Evolutionary conservation across 2,797 vertebrate species (phyloP).

Genomic region (Typhlichthys eigenmanni): DNA sequence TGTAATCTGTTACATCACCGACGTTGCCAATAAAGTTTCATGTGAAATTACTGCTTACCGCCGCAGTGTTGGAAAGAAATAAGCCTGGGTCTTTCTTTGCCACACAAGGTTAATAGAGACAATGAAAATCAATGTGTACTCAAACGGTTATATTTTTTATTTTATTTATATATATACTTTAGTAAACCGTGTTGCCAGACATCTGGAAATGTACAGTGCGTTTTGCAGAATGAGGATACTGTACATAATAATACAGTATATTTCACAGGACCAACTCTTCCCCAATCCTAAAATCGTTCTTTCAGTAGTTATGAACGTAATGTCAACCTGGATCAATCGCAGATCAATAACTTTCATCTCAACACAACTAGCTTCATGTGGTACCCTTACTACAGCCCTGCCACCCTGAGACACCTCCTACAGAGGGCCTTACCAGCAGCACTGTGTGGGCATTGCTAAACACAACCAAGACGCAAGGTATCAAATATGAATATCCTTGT

Average conservation of each 20-base stretch:
- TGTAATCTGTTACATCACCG: conserved; percentile 77
- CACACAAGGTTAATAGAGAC: not conserved
- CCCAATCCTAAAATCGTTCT: conserved; percentile 22
- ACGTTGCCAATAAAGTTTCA: conserved; percentile 69
- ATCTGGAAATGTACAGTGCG: conserved; percentile 15
- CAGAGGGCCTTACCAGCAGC: conserved; percentile 18
- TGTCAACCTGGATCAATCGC: conserved; percentile 29
- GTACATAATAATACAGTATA: not conserved
- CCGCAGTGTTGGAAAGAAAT: conserved; percentile 60
- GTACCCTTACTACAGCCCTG: conserved; percentile 7
- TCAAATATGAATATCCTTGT: conserved; percentile 75
- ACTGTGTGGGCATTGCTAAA: conserved; percentile 35
- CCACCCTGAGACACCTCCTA: no score
- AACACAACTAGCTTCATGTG: conserved; percentile 22
- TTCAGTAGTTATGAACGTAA: conserved; percentile 17
- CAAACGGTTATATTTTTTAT: no score
- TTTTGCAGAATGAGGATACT: conserved; percentile 2
- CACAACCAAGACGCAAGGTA: conserved; percentile 46
- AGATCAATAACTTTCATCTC: conserved; percentile 7
- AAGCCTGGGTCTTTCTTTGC: conserved; percentile 14
- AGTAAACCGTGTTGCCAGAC: conserved; percentile 1
- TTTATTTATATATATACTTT: no score
- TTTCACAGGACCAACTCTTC: conserved; percentile 11
- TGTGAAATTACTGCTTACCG: conserved; percentile 53
- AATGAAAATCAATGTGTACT: no score